Evolutionary conservation across 2,888 invertebrate genomes (phyloP).

Genomic region (Chromoteleia sp.): DNA sequence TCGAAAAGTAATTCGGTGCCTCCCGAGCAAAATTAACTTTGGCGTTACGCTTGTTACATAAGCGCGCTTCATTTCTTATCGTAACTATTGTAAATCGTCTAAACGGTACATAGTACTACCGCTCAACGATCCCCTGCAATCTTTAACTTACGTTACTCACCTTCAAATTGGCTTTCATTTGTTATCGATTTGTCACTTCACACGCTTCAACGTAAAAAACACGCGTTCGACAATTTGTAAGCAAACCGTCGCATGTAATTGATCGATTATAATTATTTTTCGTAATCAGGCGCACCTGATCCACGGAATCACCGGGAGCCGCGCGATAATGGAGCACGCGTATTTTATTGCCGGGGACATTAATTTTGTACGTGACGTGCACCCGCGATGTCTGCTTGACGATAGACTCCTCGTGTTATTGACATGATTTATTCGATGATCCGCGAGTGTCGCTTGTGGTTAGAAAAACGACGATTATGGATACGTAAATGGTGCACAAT

Average conservation of each 20-base stretch:
- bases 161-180: conserved; percentile 25
- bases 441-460: conserved; percentile 14
- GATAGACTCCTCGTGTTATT: conserved; percentile 28
- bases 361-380: conserved; percentile 5
- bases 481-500: conserved; percentile 43
- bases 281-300: background rate
- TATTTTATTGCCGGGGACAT: conserved; percentile 38
- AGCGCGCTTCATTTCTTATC: conserved; percentile 17
- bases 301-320: background rate
- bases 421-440: conserved; percentile 28
- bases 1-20: conserved; percentile 13
- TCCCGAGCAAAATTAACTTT: conserved; percentile 16
- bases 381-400: conserved; percentile 2
- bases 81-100: background rate
- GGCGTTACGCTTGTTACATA: background rate
- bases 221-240: background rate
- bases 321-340: conserved; percentile 27
- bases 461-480: conserved; percentile 37
- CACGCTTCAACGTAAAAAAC: background rate
- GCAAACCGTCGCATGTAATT: conserved; percentile 21
- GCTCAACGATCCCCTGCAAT: no score
- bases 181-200: conserved; percentile 6
- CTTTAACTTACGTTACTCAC: conserved; percentile 19
- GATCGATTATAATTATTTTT: conserved; percentile 52
- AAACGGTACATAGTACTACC: no score